Percentiles rank a stretch among this genome's conserved stretches.
These are phyloP conservation scores for Enoplosus armatus DNA, from an alignment of 2,797 vertebrate species.

Conservation along the genomic window DNA sequence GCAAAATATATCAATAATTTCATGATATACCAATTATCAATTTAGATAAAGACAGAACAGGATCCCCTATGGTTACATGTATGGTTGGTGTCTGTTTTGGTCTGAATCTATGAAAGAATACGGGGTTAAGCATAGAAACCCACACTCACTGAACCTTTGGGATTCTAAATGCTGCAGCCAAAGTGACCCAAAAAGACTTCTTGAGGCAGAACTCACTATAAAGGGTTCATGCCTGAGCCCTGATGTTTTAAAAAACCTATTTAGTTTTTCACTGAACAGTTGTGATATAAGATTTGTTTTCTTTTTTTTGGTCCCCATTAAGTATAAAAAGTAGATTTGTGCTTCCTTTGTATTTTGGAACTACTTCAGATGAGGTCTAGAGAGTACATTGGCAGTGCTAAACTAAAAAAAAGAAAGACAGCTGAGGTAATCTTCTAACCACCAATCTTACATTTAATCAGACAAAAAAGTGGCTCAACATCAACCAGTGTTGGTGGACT, in stretches of 20 bases:
- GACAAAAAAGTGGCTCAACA: slow-evolving; percentile 5
- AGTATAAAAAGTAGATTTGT: not conserved
- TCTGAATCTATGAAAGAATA: slow-evolving; percentile 37
- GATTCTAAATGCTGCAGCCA: not conserved
- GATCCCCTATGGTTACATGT: slow-evolving; percentile 53
- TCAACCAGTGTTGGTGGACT: slow-evolving; percentile 25
- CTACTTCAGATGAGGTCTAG: not conserved
- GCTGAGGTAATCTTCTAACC: slow-evolving; percentile 8
- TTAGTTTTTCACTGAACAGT: not conserved
- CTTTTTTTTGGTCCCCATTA: not conserved
- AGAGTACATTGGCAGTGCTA: slow-evolving; percentile 15
- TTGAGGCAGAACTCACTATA: not conserved
- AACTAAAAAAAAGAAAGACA: not conserved
- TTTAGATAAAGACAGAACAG: slow-evolving; percentile 64
- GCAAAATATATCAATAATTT: slow-evolving; percentile 77
- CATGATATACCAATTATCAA: slow-evolving; percentile 79
- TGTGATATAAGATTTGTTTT: not conserved
- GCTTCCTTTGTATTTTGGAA: not conserved
- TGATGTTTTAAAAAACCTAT: not conserved
- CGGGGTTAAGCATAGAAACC: slow-evolving; percentile 25
- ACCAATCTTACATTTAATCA: slow-evolving; percentile 30
- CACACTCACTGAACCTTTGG: not conserved
- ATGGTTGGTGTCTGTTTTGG: slow-evolving; percentile 67
- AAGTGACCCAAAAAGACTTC: not conserved
- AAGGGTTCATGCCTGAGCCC: not conserved